These are phyloP conservation scores for Hemistola chrysoprasaria DNA, from an alignment of 2,888 invertebrate genomes.

Conservation along the genomic window DNA sequence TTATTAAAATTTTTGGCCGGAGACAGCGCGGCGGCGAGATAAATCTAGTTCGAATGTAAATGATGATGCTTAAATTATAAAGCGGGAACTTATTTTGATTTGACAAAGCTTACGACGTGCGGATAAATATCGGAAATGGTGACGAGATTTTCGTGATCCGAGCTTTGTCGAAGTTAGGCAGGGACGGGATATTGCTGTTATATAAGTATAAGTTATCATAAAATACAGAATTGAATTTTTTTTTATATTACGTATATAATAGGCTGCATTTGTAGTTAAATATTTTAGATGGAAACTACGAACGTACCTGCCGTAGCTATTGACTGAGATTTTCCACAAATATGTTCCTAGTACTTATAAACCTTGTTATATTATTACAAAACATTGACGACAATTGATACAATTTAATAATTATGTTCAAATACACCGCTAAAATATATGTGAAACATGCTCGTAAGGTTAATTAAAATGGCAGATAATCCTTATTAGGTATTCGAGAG, in stretches of 20 bases:
- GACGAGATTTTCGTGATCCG: conserved; percentile 46
- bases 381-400: too few species aligned
- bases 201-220: too few species aligned
- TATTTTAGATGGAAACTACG: too few species aligned
- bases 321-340: too few species aligned
- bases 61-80: conserved; percentile 74
- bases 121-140: conserved; percentile 69
- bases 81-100: conserved; percentile 76
- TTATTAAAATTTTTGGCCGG: conserved; percentile 79
- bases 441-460: conserved; percentile 14
- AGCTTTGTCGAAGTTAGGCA: conserved; percentile 39
- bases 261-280: too few species aligned
- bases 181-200: too few species aligned
- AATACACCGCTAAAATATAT: conserved; percentile 10
- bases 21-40: conserved; percentile 55
- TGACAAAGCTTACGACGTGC: conserved; percentile 70
- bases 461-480: conserved; percentile 28
- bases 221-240: too few species aligned
- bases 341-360: too few species aligned
- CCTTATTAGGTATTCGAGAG: conserved; percentile 27
- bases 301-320: too few species aligned
- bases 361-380: too few species aligned
- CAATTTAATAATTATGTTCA: conserved; percentile 5
- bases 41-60: conserved; percentile 76
- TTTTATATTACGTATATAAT: too few species aligned